Evolutionary conservation across 2,113 vertebrate species (phyloP).

Genomic region (Globicephala melas): DNA sequence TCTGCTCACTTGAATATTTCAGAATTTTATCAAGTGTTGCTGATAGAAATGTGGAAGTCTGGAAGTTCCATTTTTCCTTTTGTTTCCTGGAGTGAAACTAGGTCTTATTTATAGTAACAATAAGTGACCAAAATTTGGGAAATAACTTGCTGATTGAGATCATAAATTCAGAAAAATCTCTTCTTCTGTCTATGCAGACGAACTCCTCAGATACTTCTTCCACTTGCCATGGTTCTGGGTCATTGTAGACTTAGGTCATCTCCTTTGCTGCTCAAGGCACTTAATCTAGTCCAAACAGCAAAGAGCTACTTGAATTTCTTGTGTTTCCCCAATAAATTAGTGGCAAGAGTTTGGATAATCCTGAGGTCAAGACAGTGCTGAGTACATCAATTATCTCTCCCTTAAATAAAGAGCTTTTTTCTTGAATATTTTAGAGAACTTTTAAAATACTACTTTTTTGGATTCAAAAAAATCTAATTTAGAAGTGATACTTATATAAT

Average conservation of each 20-base stretch:
- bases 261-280: not conserved
- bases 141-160: not conserved
- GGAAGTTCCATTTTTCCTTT: not conserved
- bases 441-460: not conserved
- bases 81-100: not conserved
- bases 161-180: not conserved
- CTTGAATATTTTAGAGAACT: not conserved
- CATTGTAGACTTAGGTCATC: not conserved
- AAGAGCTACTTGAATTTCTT: not conserved
- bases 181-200: not conserved
- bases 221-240: not conserved
- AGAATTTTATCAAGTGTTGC: not conserved
- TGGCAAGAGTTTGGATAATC: not conserved
- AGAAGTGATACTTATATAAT: not conserved
- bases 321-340: not conserved
- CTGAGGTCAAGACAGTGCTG: not conserved
- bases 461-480: not conserved
- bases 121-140: not conserved
- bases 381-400: not conserved
- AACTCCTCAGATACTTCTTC: not conserved
- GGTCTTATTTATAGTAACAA: not conserved
- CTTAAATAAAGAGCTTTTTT: not conserved
- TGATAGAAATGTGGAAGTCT: not conserved
- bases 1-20: conserved; percentile 32
- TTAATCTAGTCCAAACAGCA: not conserved